These are phyloP conservation scores for Amphimallon solstitiale DNA, from an alignment of 2,888 invertebrate genomes.

Conservation along the genomic window DNA sequence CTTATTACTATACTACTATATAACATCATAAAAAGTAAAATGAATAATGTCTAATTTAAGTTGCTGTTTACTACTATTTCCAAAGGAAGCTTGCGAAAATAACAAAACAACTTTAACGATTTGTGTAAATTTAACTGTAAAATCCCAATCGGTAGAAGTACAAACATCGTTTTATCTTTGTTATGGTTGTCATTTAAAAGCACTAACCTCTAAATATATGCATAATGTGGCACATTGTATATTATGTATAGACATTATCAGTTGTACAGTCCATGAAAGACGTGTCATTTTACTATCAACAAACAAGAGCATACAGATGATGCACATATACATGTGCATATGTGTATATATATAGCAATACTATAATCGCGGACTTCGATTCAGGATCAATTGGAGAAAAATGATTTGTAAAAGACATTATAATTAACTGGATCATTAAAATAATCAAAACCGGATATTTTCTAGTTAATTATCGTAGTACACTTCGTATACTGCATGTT, in stretches of 20 bases:
- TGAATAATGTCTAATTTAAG: too few relatives aligned
- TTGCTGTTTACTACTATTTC: too few relatives aligned
- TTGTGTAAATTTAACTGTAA: too few relatives aligned
- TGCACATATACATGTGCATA: neutral
- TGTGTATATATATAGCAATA: neutral
- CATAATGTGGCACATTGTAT: neutral
- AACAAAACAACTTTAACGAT: too few relatives aligned
- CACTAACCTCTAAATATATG: neutral
- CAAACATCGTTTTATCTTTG: neutral
- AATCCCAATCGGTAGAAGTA: too few relatives aligned
- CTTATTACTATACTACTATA: too few relatives aligned
- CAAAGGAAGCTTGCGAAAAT: too few relatives aligned
- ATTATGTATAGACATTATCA: neutral
- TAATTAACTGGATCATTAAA: conserved; percentile 37
- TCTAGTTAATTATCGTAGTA: conserved; percentile 22
- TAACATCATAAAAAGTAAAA: too few relatives aligned
- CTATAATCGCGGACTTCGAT: neutral
- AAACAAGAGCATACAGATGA: neutral
- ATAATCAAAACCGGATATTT: conserved; percentile 39
- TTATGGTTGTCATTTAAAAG: neutral
- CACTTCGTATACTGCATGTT: neutral
- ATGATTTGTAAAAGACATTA: conserved; percentile 17
- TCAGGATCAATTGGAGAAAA: neutral
- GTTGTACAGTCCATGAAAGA: neutral
- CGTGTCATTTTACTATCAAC: neutral